These are phyloP conservation scores for Novumbra hubbsi DNA, from an alignment of 2,797 vertebrate species.

Conservation along the genomic window DNA sequence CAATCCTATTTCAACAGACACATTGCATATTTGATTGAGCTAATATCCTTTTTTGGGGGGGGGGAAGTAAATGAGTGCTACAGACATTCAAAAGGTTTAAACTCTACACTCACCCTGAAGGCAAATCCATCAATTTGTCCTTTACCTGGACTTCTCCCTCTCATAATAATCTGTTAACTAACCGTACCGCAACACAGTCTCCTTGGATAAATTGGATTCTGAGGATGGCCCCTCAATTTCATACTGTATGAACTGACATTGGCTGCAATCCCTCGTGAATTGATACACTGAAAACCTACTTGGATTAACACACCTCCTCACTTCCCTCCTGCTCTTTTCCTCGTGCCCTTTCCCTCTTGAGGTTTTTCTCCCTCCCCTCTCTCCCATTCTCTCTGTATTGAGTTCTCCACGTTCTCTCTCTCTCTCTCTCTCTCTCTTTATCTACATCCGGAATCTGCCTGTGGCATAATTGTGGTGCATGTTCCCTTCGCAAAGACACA, in stretches of 20 bases:
- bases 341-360: slow-evolving; percentile 6
- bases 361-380: slow-evolving; percentile 23
- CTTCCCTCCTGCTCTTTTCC: slow-evolving; percentile 33
- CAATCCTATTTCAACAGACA: too few relatives aligned
- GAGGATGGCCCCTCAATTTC: slow-evolving; percentile 1
- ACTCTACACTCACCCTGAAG: background rate
- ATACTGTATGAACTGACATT: slow-evolving; percentile 4
- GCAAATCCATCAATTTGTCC: background rate
- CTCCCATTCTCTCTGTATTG: slow-evolving; percentile 24
- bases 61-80: background rate
- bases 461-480: slow-evolving; percentile 22
- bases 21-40: too few relatives aligned
- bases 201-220: slow-evolving; percentile 1
- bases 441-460: slow-evolving; percentile 44
- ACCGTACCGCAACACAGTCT: background rate
- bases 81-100: slow-evolving; percentile 26
- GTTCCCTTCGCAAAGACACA: slow-evolving; percentile 52
- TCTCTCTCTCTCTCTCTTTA: slow-evolving; percentile 33
- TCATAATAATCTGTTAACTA: background rate
- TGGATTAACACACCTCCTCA: slow-evolving; percentile 44
- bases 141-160: background rate
- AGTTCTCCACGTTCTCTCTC: slow-evolving; percentile 12
- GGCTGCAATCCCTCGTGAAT: slow-evolving; percentile 3
- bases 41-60: background rate
- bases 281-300: slow-evolving; percentile 33